Evolutionary conservation across 2,797 vertebrate genomes (phyloP).

Genomic region (Acanthopagrus latus): DNA sequence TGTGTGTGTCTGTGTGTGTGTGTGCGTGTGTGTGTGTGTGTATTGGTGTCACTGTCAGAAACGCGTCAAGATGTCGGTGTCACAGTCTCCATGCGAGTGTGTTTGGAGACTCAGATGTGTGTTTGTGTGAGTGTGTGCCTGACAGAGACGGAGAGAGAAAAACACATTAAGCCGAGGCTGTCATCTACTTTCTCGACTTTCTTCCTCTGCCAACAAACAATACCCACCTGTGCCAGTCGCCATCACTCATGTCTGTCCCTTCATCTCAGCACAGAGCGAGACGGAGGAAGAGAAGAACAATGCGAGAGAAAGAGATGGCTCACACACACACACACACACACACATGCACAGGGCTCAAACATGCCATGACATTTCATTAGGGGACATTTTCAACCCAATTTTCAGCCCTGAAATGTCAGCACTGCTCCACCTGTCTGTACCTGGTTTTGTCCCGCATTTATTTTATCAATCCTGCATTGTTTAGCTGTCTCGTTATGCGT

Average conservation of each 20-base stretch:
- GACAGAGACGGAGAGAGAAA: constrained; percentile 35
- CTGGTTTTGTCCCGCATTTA: constrained; percentile 27
- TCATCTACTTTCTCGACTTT: constrained; percentile 62
- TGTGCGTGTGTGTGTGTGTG: constrained; percentile 7
- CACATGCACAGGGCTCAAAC: constrained; percentile 17
- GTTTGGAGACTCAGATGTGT: constrained; percentile 22
- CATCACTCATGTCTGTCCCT: constrained; percentile 60
- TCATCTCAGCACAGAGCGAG: constrained; percentile 36
- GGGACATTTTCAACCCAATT: constrained; percentile 28
- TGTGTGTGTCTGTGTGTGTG: too few relatives aligned
- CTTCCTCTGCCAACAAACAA: constrained; percentile 56
- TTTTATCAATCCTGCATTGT: constrained; percentile 22
- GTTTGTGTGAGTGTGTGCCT: constrained; percentile 23
- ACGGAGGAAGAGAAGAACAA: constrained; percentile 23
- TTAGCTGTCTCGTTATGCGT: constrained; percentile 14
- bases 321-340: constrained; percentile 16
- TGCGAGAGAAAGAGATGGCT: not conserved
- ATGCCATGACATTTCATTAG: constrained; percentile 49
- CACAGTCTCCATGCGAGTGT: constrained; percentile 15
- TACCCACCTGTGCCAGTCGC: constrained; percentile 60
- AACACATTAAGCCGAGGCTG: constrained; percentile 59
- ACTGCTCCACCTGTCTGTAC: constrained; percentile 24
- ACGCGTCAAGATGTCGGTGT: constrained; percentile 25
- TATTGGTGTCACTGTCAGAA: constrained; percentile 1
- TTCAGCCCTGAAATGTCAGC: constrained; percentile 40